These are phyloP conservation scores for Pantherophis guttatus DNA, from an alignment of 2,113 vertebrate species.

Conservation along the genomic window DNA sequence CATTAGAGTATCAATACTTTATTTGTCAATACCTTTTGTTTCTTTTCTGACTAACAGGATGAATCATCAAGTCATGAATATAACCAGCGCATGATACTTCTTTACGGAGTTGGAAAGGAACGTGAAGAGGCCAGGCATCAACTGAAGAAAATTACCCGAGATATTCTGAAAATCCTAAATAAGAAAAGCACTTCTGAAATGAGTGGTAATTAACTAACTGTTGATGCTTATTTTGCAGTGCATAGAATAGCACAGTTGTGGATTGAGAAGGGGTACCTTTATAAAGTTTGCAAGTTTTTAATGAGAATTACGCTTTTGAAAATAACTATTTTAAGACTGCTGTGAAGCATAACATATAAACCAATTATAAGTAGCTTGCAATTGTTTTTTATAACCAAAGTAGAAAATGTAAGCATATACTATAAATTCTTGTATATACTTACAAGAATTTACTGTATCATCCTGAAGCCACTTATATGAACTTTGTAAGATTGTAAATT, in stretches of 20 bases:
- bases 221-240: not conserved
- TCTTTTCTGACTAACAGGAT: slow-evolving; percentile 64
- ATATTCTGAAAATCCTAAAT: slow-evolving; percentile 73
- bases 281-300: not conserved
- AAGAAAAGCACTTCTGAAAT: slow-evolving; percentile 69
- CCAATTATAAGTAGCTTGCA: not conserved
- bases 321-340: not conserved
- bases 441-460: not conserved
- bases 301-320: not conserved
- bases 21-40: not conserved
- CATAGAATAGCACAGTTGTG: not conserved
- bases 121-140: slow-evolving; percentile 68
- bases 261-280: not conserved
- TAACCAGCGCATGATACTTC: slow-evolving; percentile 72
- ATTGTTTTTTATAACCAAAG: not conserved
- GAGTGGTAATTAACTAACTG: slow-evolving; percentile 37
- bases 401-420: not conserved
- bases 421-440: too few species aligned
- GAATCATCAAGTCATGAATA: slow-evolving; percentile 73
- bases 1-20: not conserved
- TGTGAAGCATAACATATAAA: not conserved
- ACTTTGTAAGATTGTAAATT: not conserved
- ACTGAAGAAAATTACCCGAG: slow-evolving; percentile 73
- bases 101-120: slow-evolving; percentile 69
- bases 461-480: not conserved